Evolutionary conservation across 2,888 invertebrate genomes (phyloP).

Genomic region (Lithophane socia): DNA sequence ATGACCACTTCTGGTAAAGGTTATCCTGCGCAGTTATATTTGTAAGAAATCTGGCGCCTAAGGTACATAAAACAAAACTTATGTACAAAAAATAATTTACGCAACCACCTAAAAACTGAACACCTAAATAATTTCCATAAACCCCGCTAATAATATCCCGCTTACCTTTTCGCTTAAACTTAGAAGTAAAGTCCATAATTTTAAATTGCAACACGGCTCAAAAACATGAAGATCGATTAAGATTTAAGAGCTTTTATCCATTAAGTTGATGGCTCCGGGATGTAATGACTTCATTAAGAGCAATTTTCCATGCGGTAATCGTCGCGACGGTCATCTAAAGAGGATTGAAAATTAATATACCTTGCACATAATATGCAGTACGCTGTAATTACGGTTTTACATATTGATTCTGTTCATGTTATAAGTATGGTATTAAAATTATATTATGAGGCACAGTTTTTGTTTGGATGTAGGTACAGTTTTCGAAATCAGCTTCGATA

Average conservation of each 20-base stretch:
- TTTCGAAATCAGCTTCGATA: constrained; percentile 33
- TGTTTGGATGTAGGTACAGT: constrained; percentile 7
- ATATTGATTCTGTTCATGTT: constrained; percentile 62
- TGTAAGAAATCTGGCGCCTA: background rate
- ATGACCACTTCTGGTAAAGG: background rate
- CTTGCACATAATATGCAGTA: constrained; percentile 50
- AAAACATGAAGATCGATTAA: constrained; percentile 83
- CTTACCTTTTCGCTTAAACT: constrained; percentile 47
- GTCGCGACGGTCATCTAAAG: constrained; percentile 67
- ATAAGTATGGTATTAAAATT: constrained; percentile 54
- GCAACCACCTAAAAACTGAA: constrained; percentile 30
- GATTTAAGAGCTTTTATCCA: constrained; percentile 88
- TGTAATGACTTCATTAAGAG: constrained; percentile 84
- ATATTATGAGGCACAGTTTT: constrained; percentile 46
- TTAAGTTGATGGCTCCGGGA: constrained; percentile 82
- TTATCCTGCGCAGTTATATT: background rate
- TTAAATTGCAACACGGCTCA: constrained; percentile 72
- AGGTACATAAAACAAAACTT: constrained; percentile 2
- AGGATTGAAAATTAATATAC: constrained; percentile 67
- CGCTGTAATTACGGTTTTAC: constrained; percentile 59
- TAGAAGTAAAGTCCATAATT: constrained; percentile 62
- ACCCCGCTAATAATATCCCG: constrained; percentile 29
- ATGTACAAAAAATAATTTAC: constrained; percentile 23
- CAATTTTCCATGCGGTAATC: constrained; percentile 75
- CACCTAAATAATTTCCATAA: constrained; percentile 47